phyloP scores from a whole-genome alignment of 2,113 vertebrate species.

The Oncorhynchus clarkii region DNA sequence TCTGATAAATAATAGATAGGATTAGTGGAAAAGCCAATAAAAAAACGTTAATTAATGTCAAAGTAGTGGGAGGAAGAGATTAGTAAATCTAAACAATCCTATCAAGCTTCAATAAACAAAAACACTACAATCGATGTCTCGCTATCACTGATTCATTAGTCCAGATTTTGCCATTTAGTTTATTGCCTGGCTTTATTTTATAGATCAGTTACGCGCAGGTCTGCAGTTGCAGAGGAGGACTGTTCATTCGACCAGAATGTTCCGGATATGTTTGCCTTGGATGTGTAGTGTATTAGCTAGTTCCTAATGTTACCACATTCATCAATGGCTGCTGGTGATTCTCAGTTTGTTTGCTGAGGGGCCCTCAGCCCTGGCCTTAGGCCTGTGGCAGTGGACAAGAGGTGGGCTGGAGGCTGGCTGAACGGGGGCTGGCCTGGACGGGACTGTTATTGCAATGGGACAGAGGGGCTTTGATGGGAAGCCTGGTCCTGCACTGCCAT shows the following conservation, averaged over 20 bases:
- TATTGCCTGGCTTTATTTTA: background rate
- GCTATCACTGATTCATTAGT: background rate
- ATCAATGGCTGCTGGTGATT: slow-evolving; percentile 7
- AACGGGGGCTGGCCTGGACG: background rate
- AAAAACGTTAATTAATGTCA: background rate
- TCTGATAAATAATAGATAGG: too few species aligned
- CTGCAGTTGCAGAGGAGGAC: background rate
- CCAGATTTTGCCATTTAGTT: too few species aligned
- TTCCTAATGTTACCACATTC: background rate
- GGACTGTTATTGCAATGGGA: slow-evolving; percentile 15
- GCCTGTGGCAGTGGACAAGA: too few species aligned
- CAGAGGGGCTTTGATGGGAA: slow-evolving; percentile 19
- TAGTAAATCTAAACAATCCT: too few species aligned
- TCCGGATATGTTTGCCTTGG: background rate
- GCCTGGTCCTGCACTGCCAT: background rate
- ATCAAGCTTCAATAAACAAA: background rate
- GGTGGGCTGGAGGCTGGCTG: background rate
- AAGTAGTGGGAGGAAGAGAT: too few species aligned
- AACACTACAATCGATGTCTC: background rate
- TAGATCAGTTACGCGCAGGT: background rate
- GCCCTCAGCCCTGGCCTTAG: background rate
- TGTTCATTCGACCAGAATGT: background rate
- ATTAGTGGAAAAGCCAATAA: too few species aligned
- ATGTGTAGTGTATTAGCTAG: background rate
- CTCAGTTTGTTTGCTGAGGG: slow-evolving; percentile 9